Conservation (phyloP, 2,888 invertebrate species). For the Candidula unifasciata region DNA sequence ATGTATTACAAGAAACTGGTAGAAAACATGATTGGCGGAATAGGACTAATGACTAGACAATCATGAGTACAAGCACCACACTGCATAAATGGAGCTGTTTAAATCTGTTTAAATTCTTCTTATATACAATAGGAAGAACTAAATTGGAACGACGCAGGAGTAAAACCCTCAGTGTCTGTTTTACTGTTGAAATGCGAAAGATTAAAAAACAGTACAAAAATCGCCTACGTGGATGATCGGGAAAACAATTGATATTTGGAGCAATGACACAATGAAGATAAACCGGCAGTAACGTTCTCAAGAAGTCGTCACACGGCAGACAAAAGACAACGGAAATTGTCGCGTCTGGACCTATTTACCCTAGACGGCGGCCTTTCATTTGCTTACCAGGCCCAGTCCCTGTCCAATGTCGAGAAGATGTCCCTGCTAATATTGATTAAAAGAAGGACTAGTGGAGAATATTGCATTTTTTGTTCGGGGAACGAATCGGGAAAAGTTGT, state of each 20-base stretch:
- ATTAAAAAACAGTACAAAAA: too few species aligned
- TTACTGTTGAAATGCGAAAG: too few species aligned
- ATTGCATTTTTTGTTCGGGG: neutral
- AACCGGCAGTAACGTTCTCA: neutral
- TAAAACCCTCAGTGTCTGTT: too few species aligned
- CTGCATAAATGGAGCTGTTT: too few species aligned
- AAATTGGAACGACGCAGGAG: too few species aligned
- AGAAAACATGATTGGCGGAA: too few species aligned
- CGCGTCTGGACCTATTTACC: conserved; percentile 36
- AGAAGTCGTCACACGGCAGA: conserved; percentile 11
- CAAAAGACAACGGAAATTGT: conserved; percentile 43
- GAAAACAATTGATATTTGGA: neutral
- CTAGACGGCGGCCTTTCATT: conserved; percentile 43
- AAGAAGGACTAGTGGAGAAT: neutral
- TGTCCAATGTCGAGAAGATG: neutral
- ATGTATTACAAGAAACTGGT: too few species aligned
- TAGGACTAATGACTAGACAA: too few species aligned
- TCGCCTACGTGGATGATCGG: too few species aligned
- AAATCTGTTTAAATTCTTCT: too few species aligned
- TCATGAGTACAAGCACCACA: too few species aligned
- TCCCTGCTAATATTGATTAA: conserved; percentile 46
- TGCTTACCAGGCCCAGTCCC: conserved; percentile 38
- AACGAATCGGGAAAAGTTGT: neutral
- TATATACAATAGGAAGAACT: too few species aligned
- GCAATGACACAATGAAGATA: conserved; percentile 3